Conservation (phyloP, 2,797 vertebrate genomes). For the Brachymystax lenok region DNA sequence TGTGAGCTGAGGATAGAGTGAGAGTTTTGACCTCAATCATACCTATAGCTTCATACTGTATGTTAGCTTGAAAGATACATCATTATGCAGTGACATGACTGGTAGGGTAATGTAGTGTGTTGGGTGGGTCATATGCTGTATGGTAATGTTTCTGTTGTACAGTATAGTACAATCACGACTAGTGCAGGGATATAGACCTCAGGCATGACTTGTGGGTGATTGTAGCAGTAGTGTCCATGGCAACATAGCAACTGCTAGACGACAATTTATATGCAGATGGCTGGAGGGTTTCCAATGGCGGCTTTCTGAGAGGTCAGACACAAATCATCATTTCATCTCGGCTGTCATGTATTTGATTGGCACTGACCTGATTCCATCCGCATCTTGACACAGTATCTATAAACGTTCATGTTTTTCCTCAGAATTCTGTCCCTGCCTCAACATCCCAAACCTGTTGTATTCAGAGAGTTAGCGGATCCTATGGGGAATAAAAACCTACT, state of each 20-base stretch:
- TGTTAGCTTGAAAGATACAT: not conserved
- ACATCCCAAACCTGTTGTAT: not conserved
- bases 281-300: not conserved
- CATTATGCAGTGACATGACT: not conserved
- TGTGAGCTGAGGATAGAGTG: constrained; percentile 3
- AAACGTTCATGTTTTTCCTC: not conserved
- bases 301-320: not conserved
- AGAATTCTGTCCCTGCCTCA: not conserved
- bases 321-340: not conserved
- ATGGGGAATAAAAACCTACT: not conserved
- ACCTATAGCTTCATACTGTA: not conserved
- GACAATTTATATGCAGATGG: not conserved
- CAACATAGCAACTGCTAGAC: not conserved
- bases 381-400: not conserved
- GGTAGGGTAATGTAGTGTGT: not conserved
- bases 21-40: not conserved
- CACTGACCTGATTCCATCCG: not conserved
- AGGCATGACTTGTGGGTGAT: too few relatives aligned
- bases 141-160: too few relatives aligned
- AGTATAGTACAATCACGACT: too few relatives aligned
- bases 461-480: not conserved
- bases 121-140: not conserved
- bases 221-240: too few relatives aligned
- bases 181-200: too few relatives aligned
- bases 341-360: not conserved